phyloP scores from a whole-genome alignment of 2,113 vertebrate genomes.

The Antechinus flavipes region DNA sequence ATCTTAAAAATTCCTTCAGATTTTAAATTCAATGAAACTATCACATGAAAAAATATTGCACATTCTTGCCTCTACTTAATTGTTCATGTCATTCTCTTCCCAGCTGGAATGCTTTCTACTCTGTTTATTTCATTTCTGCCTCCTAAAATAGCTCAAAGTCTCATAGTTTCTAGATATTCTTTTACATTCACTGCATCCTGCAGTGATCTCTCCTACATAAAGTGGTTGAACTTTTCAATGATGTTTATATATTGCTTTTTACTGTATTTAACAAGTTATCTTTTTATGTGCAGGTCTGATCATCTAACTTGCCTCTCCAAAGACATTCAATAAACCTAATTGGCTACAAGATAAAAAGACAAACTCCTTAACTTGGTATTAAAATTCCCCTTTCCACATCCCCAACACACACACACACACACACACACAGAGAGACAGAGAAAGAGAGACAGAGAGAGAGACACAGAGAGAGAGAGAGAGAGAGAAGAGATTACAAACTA shows the following conservation, averaged over 20 bases:
- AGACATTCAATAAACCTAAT: neutral
- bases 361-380: neutral
- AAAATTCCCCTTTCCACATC: neutral
- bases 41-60: neutral
- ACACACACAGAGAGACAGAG: neutral
- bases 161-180: neutral
- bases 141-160: neutral
- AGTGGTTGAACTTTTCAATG: neutral
- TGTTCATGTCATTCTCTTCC: neutral
- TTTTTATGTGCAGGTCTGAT: neutral
- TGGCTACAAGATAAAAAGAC: neutral
- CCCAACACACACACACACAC: neutral
- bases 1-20: neutral
- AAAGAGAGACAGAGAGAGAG: too few species aligned
- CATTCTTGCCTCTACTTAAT: neutral
- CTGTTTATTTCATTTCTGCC: neutral
- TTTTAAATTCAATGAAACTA: neutral
- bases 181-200: neutral
- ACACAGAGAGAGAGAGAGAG: too few species aligned
- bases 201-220: neutral
- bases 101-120: neutral
- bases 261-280: neutral
- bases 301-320: neutral
- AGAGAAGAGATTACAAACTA: neutral
- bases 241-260: neutral